Conservation (phyloP, 2,797 vertebrate genomes). For the Heliangelus exortis region DNA sequence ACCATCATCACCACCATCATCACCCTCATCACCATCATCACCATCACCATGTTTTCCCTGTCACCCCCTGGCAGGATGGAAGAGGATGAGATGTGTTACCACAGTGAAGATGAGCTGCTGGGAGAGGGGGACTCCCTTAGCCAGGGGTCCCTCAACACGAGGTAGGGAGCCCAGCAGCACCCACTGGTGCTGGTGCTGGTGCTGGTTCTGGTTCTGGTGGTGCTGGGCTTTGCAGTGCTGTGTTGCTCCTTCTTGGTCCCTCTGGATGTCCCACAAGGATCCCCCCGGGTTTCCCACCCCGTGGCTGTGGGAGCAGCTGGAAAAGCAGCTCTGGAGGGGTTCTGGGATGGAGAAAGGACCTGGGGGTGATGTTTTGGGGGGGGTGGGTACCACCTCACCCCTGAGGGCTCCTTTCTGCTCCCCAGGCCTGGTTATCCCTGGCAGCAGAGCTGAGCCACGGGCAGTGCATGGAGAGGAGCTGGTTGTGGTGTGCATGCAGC, state of each 20-base stretch:
- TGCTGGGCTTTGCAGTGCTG: background rate
- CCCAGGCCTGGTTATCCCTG: no score
- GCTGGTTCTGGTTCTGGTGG: background rate
- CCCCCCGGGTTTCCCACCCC: background rate
- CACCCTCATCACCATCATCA: no score
- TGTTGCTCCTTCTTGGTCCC: background rate
- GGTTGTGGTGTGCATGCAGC: background rate
- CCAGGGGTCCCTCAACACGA: constrained; percentile 56
- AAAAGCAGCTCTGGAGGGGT: background rate
- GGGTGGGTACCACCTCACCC: background rate
- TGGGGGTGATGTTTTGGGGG: background rate
- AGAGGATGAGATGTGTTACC: constrained; percentile 51
- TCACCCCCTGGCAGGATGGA: constrained; percentile 30
- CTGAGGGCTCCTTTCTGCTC: background rate
- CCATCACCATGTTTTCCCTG: background rate
- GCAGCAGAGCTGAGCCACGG: background rate
- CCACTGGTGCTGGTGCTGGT: background rate
- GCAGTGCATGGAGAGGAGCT: background rate
- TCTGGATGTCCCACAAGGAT: background rate
- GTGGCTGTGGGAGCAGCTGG: background rate
- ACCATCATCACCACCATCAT: no score
- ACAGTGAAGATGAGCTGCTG: constrained; percentile 56
- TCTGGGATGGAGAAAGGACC: background rate
- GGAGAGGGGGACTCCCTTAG: constrained; percentile 55
- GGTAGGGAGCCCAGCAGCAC: background rate